Percentiles rank a stretch among this genome's conserved stretches.
phyloP scores from a whole-genome alignment of 1,140 invertebrate species.

The Camponotus pennsylvanicus region DNA sequence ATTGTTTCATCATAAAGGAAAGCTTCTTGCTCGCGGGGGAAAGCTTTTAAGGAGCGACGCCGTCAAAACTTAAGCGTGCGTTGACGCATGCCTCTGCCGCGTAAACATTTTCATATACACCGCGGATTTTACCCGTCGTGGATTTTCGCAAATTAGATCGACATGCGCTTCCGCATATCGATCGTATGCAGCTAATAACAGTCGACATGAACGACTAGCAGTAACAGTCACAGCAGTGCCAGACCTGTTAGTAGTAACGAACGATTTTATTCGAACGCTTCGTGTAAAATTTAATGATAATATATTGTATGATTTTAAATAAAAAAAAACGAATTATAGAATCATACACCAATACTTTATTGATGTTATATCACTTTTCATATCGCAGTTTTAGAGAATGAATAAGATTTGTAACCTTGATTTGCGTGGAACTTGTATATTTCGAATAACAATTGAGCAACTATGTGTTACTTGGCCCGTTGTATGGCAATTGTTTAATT shows the following conservation, averaged over 20 bases:
- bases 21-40: constrained; percentile 61
- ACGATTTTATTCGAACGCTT: neutral
- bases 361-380: neutral
- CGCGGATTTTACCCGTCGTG: constrained; percentile 1
- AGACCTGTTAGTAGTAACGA: neutral
- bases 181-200: neutral
- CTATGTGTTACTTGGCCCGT: constrained; percentile 63
- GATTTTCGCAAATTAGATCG: constrained; percentile 39
- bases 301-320: too few relatives aligned
- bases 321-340: neutral
- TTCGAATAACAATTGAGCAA: constrained; percentile 53
- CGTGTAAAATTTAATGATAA: neutral
- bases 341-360: neutral
- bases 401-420: constrained; percentile 25
- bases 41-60: constrained; percentile 67
- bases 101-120: constrained; percentile 42
- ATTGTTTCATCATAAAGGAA: constrained; percentile 78
- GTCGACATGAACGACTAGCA: neutral
- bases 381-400: neutral
- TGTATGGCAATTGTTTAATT: constrained; percentile 75
- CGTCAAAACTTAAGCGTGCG: constrained; percentile 42
- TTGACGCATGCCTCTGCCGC: neutral
- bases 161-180: constrained; percentile 11
- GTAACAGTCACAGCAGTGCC: neutral
- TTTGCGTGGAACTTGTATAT: constrained; percentile 24